A percentile compares a stretch with the other conserved stretches of the same genome.
Evolutionary conservation across 2,797 vertebrate genomes (phyloP).

Genomic region (Vireo griseus): DNA sequence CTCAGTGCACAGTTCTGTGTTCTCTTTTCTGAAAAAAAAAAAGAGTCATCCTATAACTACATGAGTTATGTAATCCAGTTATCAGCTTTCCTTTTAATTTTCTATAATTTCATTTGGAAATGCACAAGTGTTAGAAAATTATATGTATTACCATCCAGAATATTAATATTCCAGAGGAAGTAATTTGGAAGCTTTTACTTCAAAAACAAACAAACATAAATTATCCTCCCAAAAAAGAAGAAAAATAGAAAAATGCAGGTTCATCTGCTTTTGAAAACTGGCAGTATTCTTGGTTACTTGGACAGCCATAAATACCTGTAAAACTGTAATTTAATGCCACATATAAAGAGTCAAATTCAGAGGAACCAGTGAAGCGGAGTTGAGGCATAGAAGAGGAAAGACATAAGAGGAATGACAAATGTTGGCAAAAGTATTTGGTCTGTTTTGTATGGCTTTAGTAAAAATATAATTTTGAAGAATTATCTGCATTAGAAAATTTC

Average conservation of each 20-base stretch:
- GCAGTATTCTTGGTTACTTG: background rate
- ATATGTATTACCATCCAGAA: background rate
- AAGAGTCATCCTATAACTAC: background rate
- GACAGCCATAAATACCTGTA: background rate
- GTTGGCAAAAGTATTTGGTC: background rate
- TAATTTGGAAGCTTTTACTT: background rate
- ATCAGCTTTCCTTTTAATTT: background rate
- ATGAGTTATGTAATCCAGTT: background rate
- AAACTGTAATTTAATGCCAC: background rate
- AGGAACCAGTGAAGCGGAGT: background rate
- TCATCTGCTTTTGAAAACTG: background rate
- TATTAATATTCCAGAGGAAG: background rate
- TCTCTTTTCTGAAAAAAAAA: background rate
- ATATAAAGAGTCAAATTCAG: background rate
- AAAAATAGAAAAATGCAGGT: background rate
- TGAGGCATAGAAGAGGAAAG: background rate
- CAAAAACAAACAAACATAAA: background rate
- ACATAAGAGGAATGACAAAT: background rate
- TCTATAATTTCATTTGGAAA: background rate
- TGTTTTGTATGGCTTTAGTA: background rate
- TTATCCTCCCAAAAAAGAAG: background rate
- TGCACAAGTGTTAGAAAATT: background rate
- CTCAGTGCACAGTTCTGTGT: background rate
- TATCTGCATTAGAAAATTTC: background rate
- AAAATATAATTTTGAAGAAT: constrained; percentile 25